A percentile compares a stretch with the other conserved stretches of the same genome.
Evolutionary conservation across 2,113 vertebrate species (phyloP).

Genomic region (Python bivittatus): DNA sequence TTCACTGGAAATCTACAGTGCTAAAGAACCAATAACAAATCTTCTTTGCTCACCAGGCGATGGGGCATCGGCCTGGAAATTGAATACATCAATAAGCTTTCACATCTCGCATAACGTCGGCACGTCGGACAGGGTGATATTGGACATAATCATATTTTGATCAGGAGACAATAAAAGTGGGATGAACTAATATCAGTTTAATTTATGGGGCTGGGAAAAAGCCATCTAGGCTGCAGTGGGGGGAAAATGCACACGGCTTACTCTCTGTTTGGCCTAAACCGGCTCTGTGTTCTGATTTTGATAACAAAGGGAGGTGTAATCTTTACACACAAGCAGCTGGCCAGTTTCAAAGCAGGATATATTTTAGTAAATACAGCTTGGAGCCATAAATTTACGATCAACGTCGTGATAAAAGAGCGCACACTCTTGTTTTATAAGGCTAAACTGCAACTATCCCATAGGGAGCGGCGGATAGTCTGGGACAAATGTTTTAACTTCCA

Average conservation of each 20-base stretch:
- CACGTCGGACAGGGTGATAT: constrained; percentile 64
- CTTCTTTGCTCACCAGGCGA: constrained; percentile 64
- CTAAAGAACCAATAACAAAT: constrained; percentile 66
- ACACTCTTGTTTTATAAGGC: constrained; percentile 49
- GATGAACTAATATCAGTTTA: constrained; percentile 80
- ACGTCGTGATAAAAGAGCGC: constrained; percentile 60
- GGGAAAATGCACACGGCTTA: constrained; percentile 46
- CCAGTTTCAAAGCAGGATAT: constrained; percentile 56
- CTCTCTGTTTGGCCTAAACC: constrained; percentile 67
- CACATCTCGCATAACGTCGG: constrained; percentile 69
- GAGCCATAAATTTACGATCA: constrained; percentile 66
- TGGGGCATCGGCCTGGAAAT: constrained; percentile 70
- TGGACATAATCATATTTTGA: constrained; percentile 80
- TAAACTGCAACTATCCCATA: constrained; percentile 21
- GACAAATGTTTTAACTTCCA: constrained; percentile 14
- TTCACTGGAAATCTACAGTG: constrained; percentile 63
- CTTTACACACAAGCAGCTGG: constrained; percentile 74
- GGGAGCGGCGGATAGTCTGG: constrained; percentile 20
- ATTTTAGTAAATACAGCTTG: constrained; percentile 58
- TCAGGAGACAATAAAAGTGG: constrained; percentile 75
- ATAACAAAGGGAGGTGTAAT: constrained; percentile 76
- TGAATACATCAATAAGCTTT: constrained; percentile 83
- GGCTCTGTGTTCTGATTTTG: constrained; percentile 64
- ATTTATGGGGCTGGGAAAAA: constrained; percentile 67
- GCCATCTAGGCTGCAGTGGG: constrained; percentile 55